Percentiles rank a stretch among this genome's conserved stretches.
Evolutionary conservation across 2,888 invertebrate genomes (phyloP).

Genomic region (Habroteleia sp.): DNA sequence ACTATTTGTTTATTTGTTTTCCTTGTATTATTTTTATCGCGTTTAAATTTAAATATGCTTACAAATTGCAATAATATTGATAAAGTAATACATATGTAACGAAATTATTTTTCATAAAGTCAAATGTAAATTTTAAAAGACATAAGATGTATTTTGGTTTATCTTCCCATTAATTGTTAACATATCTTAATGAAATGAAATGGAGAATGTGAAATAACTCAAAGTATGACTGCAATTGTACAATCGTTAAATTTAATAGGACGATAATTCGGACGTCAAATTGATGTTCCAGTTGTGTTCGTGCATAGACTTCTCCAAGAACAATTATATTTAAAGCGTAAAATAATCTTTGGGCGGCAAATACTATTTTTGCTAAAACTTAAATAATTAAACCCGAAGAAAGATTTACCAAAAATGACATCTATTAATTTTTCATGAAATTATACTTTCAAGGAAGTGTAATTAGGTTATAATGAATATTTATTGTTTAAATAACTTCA

Average conservation of each 20-base stretch:
- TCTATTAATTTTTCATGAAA: too few species aligned
- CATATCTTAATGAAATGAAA: constrained; percentile 25
- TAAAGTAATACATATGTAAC: too few species aligned
- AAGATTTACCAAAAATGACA: too few species aligned
- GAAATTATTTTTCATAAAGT: background rate
- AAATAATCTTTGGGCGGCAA: constrained; percentile 45
- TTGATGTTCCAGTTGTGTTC: constrained; percentile 50
- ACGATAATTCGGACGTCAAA: constrained; percentile 47
- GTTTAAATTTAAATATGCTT: too few species aligned
- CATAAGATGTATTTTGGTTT: background rate
- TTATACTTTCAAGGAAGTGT: too few species aligned
- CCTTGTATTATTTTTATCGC: too few species aligned
- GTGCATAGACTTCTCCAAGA: constrained; percentile 46
- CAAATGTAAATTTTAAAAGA: background rate
- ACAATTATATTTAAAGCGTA: constrained; percentile 48
- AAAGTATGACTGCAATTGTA: constrained; percentile 68
- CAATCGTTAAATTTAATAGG: constrained; percentile 73
- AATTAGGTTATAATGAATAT: too few species aligned
- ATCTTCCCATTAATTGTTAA: constrained; percentile 9
- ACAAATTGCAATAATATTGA: too few species aligned
- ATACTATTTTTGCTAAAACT: constrained; percentile 61
- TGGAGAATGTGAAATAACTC: constrained; percentile 30
- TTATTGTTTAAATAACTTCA: too few species aligned
- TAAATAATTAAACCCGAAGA: constrained; percentile 37
- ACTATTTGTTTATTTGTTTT: too few species aligned